Base-by-base conservation (phyloP, 2,797 vertebrate species). In the Apogon talboti region DNA sequence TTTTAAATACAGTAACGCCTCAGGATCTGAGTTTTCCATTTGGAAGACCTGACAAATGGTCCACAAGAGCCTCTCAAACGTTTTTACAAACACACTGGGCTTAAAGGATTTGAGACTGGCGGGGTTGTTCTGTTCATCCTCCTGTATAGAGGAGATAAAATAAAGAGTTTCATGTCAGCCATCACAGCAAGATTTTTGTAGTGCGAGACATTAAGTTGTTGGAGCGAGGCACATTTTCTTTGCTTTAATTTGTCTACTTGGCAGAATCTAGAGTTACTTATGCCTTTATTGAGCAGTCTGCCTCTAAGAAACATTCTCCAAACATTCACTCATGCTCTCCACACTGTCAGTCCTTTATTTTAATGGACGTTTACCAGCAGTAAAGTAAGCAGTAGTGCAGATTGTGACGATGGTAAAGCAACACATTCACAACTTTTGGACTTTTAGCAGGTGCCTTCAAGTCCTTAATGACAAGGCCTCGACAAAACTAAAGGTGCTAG, bases 291-390 rank as follows among this genome's bases (percentile, higher is more conserved):
- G 71, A 67, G 74, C 59, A 69, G 75, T 85, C 86, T 81, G 62
- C 71, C 38, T 82, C 81, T 76, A n/a, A 69, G 57, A 61, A 53
- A 56, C 84, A 81, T 91, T 91, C 82, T 78, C 81, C 40, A 35
- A 77, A 68, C 64, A 61, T 87, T 78, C 0, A 30, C 66, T 91
- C 78, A 88, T 82, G 79, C 62, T 80, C 81, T 69, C 72, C 72
- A 46, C 16, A 16, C 72, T 46, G 46, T 66, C 15, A 21, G 46
- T 7, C 50, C 62, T 89, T 87, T 71, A 77, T 75, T 80, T 78
- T 75, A 77, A 86, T 78, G 53, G 74, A 70, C 46, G 59, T 50
- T 67, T 14, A 71, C 63, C 65, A 67, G 65, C 53, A 6, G 30
- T 71, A 13, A n/a, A 54, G 40, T 65, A 43, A 57, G 47, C 24